A percentile compares a stretch with the other conserved stretches of the same genome.
Conservation (phyloP, 2,113 vertebrate genomes). For the Syngnathus scovelli region DNA sequence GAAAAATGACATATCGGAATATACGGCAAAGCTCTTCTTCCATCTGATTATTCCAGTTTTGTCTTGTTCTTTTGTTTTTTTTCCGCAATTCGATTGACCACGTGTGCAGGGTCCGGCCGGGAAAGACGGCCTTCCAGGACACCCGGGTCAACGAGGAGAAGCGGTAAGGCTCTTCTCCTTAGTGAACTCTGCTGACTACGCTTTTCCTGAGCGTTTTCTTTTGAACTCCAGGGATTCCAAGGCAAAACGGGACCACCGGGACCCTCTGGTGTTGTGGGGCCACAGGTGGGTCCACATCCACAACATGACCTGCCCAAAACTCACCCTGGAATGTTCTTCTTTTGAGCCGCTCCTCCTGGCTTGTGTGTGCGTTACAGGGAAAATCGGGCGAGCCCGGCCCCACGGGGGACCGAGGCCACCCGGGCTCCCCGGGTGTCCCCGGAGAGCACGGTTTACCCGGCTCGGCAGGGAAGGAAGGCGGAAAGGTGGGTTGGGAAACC, state of each 20-base stretch:
- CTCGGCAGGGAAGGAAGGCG: constrained; percentile 89
- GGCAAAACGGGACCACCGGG: constrained; percentile 95
- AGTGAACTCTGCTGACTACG: not conserved
- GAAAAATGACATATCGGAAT: not conserved
- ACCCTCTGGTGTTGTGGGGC: constrained; percentile 89
- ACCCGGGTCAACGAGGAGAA: constrained; percentile 96
- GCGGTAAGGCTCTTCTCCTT: constrained; percentile 72
- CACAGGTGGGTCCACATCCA: constrained; percentile 80
- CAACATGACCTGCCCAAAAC: not conserved
- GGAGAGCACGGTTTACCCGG: constrained; percentile 96
- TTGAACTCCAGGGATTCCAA: constrained; percentile 86
- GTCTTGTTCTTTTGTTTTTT: not conserved
- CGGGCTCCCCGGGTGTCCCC: constrained; percentile 87
- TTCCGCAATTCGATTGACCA: not conserved
- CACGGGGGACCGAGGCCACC: constrained; percentile 89
- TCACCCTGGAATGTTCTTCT: not conserved
- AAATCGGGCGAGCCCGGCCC: constrained; percentile 91
- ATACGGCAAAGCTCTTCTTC: not conserved
- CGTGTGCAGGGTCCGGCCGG: constrained; percentile 81
- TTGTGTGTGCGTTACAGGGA: constrained; percentile 69
- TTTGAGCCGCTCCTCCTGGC: not conserved
- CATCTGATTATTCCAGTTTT: not conserved
- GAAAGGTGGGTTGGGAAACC: constrained; percentile 75
- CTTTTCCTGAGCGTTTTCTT: not conserved
- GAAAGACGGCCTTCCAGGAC: constrained; percentile 94